Conservation (phyloP, 2,797 vertebrate species). For the Microctenopoma stevenorrisi region DNA sequence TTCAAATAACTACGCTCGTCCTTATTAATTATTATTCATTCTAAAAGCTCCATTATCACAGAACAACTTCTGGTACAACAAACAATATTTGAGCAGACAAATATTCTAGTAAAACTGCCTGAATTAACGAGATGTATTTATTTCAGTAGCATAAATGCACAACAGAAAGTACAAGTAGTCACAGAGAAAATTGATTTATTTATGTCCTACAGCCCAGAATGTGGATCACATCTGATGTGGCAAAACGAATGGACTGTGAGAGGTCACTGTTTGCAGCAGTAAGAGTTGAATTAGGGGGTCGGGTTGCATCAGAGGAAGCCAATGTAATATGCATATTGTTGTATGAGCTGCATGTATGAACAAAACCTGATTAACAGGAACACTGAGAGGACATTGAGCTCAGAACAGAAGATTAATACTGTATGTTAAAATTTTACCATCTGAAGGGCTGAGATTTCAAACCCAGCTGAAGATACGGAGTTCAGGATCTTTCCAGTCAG, state of each 20-base stretch:
- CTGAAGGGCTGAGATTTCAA: conserved; percentile 92
- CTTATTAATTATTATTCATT: too few species aligned
- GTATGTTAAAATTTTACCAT: conserved; percentile 84
- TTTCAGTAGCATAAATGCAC: conserved; percentile 14
- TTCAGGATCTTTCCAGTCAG: conserved; percentile 91
- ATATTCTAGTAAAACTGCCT: background rate
- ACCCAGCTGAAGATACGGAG: conserved; percentile 88
- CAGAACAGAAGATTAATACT: background rate
- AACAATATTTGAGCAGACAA: too few species aligned
- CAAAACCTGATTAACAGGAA: conserved; percentile 6
- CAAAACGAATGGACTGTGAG: conserved; percentile 49
- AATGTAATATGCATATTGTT: conserved; percentile 29
- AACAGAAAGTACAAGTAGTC: conserved; percentile 11
- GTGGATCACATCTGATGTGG: conserved; percentile 51
- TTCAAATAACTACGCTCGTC: too few species aligned
- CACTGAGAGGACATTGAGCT: background rate
- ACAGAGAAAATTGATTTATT: conserved; percentile 61
- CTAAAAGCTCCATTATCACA: too few species aligned
- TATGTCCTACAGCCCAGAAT: conserved; percentile 38
- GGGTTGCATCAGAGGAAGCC: conserved; percentile 47
- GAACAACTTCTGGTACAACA: too few species aligned
- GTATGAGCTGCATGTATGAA: conserved; percentile 8
- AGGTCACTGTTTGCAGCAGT: conserved; percentile 52
- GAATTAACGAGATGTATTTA: conserved; percentile 5
- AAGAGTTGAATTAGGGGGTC: conserved; percentile 51